Conservation (phyloP, 2,888 invertebrate genomes). For the Hirudinaria manillensis region DNA sequence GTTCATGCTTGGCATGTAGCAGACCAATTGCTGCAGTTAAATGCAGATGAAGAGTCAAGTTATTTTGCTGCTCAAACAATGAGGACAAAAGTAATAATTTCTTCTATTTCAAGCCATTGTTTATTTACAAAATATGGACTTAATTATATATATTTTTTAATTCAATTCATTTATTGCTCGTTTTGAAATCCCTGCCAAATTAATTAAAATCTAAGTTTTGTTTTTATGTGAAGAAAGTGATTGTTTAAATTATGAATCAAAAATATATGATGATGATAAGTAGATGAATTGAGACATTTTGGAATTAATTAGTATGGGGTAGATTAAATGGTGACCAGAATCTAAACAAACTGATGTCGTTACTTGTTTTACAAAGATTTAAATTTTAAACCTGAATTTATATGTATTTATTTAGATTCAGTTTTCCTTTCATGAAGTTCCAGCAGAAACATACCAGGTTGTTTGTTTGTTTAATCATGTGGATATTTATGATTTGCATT, state of each 20-base stretch:
- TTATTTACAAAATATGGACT: no score
- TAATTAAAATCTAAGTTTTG: no score
- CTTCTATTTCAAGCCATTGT: no score
- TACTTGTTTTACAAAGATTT: no score
- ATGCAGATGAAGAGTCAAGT: constrained; percentile 81
- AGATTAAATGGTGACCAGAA: no score
- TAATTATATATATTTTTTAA: no score
- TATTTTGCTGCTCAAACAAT: constrained; percentile 98
- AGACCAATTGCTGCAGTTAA: constrained; percentile 82
- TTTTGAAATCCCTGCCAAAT: background rate
- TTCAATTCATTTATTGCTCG: background rate
- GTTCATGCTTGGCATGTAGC: constrained; percentile 94
- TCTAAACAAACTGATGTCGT: no score
- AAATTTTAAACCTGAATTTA: background rate
- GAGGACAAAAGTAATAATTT: constrained; percentile 71
- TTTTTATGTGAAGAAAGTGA: no score
- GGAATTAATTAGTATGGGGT: no score
- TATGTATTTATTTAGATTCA: constrained; percentile 49
- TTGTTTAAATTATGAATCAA: background rate
- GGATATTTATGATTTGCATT: no score
- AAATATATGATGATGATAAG: no score
- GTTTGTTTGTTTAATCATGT: background rate
- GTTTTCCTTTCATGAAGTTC: constrained; percentile 79
- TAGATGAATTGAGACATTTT: no score
- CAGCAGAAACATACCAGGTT: constrained; percentile 67